These are phyloP conservation scores for Drosophila nr. perissopoda DNA, from an alignment of 2,888 invertebrate species.

Conservation along the genomic window DNA sequence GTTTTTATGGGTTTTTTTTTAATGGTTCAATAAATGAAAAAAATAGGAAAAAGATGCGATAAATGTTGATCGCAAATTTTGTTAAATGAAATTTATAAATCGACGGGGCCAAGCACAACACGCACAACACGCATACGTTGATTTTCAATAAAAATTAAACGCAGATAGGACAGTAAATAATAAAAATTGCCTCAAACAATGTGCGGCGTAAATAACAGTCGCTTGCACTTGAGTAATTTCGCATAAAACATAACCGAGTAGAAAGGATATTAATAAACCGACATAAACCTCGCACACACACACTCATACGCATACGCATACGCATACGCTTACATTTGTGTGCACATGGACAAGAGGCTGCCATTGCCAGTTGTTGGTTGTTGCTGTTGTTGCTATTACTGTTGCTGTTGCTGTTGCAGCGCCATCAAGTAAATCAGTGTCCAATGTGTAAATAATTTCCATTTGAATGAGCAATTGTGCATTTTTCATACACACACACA, in stretches of 20 bases:
- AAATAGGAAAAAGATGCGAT: slow-evolving; percentile 36
- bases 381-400: slow-evolving; percentile 38
- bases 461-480: slow-evolving; percentile 83
- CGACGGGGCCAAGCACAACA: slow-evolving; percentile 32
- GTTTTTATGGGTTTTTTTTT: slow-evolving; percentile 12
- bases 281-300: slow-evolving; percentile 63
- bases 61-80: slow-evolving; percentile 67
- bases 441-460: slow-evolving; percentile 84
- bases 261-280: slow-evolving; percentile 82
- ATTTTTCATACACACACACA: slow-evolving; percentile 66
- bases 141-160: slow-evolving; percentile 46
- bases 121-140: slow-evolving; percentile 68
- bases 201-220: slow-evolving; percentile 70
- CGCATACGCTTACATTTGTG: slow-evolving; percentile 25
- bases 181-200: slow-evolving; percentile 45
- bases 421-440: slow-evolving; percentile 79
- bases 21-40: slow-evolving; percentile 48
- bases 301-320: slow-evolving; percentile 7
- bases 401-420: slow-evolving; percentile 33
- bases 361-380: slow-evolving; percentile 52
- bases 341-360: slow-evolving; percentile 59
- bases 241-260: slow-evolving; percentile 78
- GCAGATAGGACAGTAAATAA: slow-evolving; percentile 22
- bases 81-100: slow-evolving; percentile 56
- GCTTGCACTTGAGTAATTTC: slow-evolving; percentile 80